These are phyloP conservation scores for Melanogrammus aeglefinus DNA, from an alignment of 2,797 vertebrate genomes.

Conservation along the genomic window DNA sequence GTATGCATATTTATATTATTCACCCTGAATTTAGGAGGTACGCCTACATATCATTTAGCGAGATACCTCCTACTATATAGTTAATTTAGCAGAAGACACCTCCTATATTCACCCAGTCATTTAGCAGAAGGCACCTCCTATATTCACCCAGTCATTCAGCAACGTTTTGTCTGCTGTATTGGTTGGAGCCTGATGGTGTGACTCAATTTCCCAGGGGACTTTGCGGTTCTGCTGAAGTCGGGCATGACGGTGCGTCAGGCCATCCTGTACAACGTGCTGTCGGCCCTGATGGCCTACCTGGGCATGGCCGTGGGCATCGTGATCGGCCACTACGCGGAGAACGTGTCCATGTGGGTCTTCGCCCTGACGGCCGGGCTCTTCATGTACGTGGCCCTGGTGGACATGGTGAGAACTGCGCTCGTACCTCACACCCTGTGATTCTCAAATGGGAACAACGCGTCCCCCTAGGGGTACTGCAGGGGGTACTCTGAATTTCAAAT, in stretches of 20 bases:
- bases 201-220: conserved; percentile 79
- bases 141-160: neutral
- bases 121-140: neutral
- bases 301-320: conserved; percentile 91
- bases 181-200: neutral
- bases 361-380: conserved; percentile 95
- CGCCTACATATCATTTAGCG: too few relatives aligned
- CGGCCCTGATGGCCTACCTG: conserved; percentile 90
- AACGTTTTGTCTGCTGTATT: neutral
- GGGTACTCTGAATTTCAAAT: too few relatives aligned
- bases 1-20: conserved; percentile 59
- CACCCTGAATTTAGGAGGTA: neutral
- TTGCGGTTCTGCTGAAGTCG: conserved; percentile 92
- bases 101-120: too few relatives aligned
- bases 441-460: too few relatives aligned
- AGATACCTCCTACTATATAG: too few relatives aligned
- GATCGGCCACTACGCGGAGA: conserved; percentile 93
- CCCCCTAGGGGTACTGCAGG: too few relatives aligned
- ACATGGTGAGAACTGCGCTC: conserved; percentile 83
- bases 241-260: conserved; percentile 97
- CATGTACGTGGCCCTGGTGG: conserved; percentile 96
- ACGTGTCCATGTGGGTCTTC: conserved; percentile 94
- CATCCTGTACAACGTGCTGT: conserved; percentile 90
- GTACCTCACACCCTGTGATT: too few relatives aligned
- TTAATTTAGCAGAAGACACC: too few relatives aligned